phyloP scores from a whole-genome alignment of 2,797 vertebrate species.

The Varecia variegata region DNA sequence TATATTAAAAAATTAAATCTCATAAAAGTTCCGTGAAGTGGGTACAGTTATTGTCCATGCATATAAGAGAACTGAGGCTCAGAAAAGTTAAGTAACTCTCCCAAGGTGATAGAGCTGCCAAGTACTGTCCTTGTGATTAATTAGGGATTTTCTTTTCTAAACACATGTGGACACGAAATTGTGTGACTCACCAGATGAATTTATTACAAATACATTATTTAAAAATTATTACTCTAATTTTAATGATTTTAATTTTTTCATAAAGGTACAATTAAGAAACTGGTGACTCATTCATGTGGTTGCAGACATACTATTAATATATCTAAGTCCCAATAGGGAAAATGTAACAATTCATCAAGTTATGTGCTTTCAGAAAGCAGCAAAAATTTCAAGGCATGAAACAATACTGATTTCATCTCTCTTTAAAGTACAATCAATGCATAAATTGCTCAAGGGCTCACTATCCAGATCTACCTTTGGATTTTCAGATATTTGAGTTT shows the following conservation, averaged over 20 bases:
- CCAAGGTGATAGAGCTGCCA: rapidly evolving
- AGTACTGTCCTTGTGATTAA: background rate
- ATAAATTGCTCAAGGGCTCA: background rate
- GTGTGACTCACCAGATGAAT: background rate
- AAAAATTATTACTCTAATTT: background rate
- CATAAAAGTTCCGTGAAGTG: background rate
- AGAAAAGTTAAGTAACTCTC: background rate
- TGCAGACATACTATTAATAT: background rate
- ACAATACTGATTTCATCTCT: background rate
- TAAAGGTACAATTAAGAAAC: background rate
- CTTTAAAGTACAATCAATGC: background rate
- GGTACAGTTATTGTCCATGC: background rate
- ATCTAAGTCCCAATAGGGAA: background rate
- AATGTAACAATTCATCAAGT: background rate
- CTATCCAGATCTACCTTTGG: background rate
- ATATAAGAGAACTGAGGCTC: background rate
- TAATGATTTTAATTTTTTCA: background rate
- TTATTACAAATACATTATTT: background rate
- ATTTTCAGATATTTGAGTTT: background rate
- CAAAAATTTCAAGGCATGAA: background rate
- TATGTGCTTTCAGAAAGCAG: background rate
- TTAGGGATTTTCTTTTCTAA: background rate
- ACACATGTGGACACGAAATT: background rate
- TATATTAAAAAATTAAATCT: background rate
- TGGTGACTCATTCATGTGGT: background rate